Conservation (phyloP, 2,797 vertebrate genomes). For the Darevskia mixta region DNA sequence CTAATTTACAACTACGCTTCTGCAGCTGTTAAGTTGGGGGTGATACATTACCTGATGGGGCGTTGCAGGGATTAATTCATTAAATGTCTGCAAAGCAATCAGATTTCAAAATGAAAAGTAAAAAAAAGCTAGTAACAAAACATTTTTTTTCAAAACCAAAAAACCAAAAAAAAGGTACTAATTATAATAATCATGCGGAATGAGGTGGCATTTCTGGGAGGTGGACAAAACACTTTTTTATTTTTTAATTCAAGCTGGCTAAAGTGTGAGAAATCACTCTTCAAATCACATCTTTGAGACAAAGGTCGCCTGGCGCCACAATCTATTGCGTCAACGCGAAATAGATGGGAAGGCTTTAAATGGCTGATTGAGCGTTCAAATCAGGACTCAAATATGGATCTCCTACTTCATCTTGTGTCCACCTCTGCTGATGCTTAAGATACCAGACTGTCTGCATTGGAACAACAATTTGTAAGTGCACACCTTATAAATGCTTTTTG, state of each 20-base stretch:
- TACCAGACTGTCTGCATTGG: constrained; percentile 75
- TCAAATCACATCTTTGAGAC: background rate
- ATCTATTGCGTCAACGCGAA: constrained; percentile 68
- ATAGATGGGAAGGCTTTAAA: constrained; percentile 64
- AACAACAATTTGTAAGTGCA: constrained; percentile 70
- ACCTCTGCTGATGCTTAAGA: constrained; percentile 74
- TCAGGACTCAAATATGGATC: constrained; percentile 69
- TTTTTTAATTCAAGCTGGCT: constrained; percentile 9
- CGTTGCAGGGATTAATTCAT: constrained; percentile 59
- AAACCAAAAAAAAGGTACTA: constrained; percentile 41
- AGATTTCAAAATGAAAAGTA: constrained; percentile 66
- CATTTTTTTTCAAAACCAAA: background rate
- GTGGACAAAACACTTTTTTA: constrained; percentile 49
- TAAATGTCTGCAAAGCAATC: constrained; percentile 67
- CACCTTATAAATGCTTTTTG: constrained; percentile 97
- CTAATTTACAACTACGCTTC: constrained; percentile 29
- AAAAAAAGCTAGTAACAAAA: constrained; percentile 31
- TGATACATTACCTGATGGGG: constrained; percentile 52
- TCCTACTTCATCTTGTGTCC: constrained; percentile 71
- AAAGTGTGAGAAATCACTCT: background rate
- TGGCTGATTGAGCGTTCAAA: constrained; percentile 65
- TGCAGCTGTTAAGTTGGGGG: constrained; percentile 30
- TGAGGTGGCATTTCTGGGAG: constrained; percentile 60
- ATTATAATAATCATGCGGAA: constrained; percentile 50
- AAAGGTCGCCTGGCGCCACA: background rate